Percentiles rank a stretch among this genome's conserved stretches.
phyloP scores from a whole-genome alignment of 1,140 invertebrate species.

The Globodera ellingtonae region DNA sequence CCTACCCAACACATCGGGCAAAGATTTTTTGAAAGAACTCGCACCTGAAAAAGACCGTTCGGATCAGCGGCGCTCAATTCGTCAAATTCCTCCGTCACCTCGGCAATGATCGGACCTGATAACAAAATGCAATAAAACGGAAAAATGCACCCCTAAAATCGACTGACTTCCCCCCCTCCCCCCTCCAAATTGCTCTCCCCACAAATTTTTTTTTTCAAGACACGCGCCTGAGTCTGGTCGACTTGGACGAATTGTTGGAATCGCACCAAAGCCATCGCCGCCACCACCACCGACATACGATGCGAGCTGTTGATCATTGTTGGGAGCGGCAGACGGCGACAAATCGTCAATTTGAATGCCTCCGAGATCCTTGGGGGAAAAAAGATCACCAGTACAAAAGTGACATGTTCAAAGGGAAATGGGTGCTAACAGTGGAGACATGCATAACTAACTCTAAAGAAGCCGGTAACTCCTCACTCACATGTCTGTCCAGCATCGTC shows the following conservation, averaged over 20 bases:
- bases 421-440: background rate
- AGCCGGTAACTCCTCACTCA: no score
- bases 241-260: background rate
- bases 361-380: background rate
- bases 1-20: no score
- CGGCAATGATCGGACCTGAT: slow-evolving; percentile 57
- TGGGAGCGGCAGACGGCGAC: background rate
- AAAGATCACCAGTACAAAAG: background rate
- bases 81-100: slow-evolving; percentile 61
- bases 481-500: background rate
- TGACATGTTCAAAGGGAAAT: background rate
- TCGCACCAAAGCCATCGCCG: background rate
- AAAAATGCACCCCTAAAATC: no score
- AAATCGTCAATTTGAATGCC: background rate
- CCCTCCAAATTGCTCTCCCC: no score
- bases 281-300: slow-evolving; percentile 8
- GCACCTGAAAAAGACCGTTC: slow-evolving; percentile 2
- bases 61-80: background rate
- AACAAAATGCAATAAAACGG: no score
- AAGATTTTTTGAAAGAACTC: no score
- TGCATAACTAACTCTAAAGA: background rate
- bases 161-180: no score
- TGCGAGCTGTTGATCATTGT: slow-evolving; percentile 15
- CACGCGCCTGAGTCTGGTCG: background rate
- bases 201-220: no score